Percentiles rank a stretch among this genome's conserved stretches.
Conservation (phyloP, 1,140 invertebrate species). For the Drosophila bocqueti region DNA sequence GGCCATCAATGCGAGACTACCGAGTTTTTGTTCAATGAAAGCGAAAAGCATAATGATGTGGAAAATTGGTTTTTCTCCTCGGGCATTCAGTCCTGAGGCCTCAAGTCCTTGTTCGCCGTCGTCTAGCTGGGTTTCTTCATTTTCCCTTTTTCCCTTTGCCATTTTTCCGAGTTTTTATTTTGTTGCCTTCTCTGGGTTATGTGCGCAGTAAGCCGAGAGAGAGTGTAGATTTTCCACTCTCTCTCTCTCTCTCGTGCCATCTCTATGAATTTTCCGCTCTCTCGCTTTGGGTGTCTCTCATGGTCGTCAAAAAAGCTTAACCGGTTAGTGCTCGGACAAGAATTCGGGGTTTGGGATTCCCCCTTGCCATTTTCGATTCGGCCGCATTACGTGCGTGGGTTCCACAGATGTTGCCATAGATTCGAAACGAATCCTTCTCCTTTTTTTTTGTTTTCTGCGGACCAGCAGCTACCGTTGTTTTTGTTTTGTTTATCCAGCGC, state of each 20-base stretch:
- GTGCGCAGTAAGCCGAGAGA: conserved; percentile 61
- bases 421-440: conserved; percentile 28
- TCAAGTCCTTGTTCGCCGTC: conserved; percentile 25
- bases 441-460: not conserved
- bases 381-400: conserved; percentile 58
- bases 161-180: conserved; percentile 55
- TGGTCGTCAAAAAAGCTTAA: conserved; percentile 68
- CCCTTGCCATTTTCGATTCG: conserved; percentile 37
- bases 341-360: conserved; percentile 31
- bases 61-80: conserved; percentile 72
- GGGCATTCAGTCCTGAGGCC: conserved; percentile 36
- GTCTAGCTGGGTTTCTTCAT: conserved; percentile 24
- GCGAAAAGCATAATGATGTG: conserved; percentile 77
- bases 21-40: conserved; percentile 54
- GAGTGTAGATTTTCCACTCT: conserved; percentile 12
- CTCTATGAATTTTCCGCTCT: conserved; percentile 4
- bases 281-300: conserved; percentile 7
- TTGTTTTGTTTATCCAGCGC: conserved; percentile 37
- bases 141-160: conserved; percentile 41
- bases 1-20: not conserved
- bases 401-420: conserved; percentile 51
- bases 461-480: conserved; percentile 14
- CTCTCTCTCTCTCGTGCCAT: not conserved
- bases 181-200: conserved; percentile 82
- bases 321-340: conserved; percentile 59